These are phyloP conservation scores for Bombus confusus DNA, from an alignment of 1,140 invertebrate genomes.

Conservation along the genomic window DNA sequence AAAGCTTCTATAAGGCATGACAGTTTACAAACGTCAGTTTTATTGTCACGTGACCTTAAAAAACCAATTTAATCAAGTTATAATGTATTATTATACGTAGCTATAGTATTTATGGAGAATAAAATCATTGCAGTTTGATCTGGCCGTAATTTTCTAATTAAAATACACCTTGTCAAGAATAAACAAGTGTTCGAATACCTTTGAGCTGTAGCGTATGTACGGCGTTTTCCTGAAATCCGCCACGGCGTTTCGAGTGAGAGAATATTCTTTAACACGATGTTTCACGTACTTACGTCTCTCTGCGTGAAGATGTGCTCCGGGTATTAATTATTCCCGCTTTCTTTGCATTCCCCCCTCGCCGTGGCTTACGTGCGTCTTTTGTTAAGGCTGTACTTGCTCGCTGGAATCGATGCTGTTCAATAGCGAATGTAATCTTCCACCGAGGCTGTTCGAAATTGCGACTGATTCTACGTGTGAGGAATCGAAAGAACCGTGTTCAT, in stretches of 20 bases:
- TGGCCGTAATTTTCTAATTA: background rate
- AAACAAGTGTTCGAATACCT: background rate
- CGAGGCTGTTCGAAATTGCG: background rate
- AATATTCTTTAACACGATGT: background rate
- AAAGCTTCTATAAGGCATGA: no score
- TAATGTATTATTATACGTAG: no score
- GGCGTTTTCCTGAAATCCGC: conserved; percentile 48
- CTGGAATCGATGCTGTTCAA: background rate
- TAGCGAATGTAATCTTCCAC: background rate
- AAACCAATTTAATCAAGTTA: no score
- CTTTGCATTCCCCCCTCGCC: conserved; percentile 7
- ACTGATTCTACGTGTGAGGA: background rate
- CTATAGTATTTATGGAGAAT: no score
- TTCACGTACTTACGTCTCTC: background rate
- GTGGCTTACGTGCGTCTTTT: conserved; percentile 19
- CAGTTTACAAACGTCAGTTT: no score
- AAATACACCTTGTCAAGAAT: background rate
- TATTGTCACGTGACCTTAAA: no score
- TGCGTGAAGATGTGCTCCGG: background rate
- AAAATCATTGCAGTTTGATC: no score
- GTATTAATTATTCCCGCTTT: conserved; percentile 44
- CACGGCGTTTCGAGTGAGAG: background rate
- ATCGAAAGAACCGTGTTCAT: background rate
- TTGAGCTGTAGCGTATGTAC: background rate
- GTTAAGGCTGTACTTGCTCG: conserved; percentile 2